Percentiles rank a stretch among this genome's conserved stretches.
These are phyloP conservation scores for Vannuccia rotundouncinata DNA, from an alignment of 2,888 invertebrate genomes.

Conservation along the genomic window DNA sequence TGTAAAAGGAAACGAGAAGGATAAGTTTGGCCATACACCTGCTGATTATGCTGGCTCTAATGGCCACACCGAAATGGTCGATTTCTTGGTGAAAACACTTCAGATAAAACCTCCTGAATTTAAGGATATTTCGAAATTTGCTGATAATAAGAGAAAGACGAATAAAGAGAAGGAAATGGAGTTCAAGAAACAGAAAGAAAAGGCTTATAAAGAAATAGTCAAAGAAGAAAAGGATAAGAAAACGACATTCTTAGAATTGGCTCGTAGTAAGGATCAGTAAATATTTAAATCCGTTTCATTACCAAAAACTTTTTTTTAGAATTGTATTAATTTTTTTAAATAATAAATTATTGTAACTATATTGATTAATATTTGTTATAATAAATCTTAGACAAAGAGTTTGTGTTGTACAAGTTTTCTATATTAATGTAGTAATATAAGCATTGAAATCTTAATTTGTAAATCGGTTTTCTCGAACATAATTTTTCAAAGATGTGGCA, in stretches of 20 bases:
- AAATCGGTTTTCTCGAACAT: too few relatives aligned
- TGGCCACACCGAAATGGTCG: conserved; percentile 8
- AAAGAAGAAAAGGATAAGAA: conserved; percentile 22
- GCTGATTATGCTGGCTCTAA: background rate
- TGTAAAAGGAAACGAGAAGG: background rate
- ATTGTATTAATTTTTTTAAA: too few relatives aligned
- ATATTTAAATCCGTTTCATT: too few relatives aligned
- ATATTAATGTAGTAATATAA: too few relatives aligned
- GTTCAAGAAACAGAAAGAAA: background rate
- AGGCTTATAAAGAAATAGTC: conserved; percentile 7
- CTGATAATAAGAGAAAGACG: background rate
- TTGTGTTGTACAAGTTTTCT: too few relatives aligned
- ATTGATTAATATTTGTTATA: too few relatives aligned
- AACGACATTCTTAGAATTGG: conserved; percentile 10
- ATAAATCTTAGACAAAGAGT: too few relatives aligned
- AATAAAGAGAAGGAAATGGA: background rate
- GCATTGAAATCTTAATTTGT: too few relatives aligned
- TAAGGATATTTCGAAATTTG: background rate
- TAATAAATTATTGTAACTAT: too few relatives aligned
- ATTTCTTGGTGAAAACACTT: conserved; percentile 10
- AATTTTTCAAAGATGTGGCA: too few relatives aligned
- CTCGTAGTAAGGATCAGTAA: background rate
- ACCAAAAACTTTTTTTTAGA: too few relatives aligned
- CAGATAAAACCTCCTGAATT: background rate
- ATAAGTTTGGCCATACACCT: background rate